phyloP scores from a whole-genome alignment of 2,888 invertebrate genomes.

The Trypoxylon attenuatum region DNA sequence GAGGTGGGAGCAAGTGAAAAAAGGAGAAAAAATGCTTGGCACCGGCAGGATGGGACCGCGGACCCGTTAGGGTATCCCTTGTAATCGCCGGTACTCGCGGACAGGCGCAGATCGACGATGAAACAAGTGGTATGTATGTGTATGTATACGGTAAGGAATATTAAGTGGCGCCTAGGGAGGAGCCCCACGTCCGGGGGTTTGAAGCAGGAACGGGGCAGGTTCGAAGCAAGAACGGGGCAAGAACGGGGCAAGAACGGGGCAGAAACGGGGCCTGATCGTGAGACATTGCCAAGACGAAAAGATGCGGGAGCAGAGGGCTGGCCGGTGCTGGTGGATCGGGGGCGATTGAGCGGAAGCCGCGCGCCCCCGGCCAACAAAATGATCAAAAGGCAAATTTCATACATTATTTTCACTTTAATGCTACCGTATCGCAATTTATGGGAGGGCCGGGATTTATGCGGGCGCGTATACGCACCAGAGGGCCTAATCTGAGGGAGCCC shows the following conservation, averaged over 20 bases:
- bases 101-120: too few species aligned
- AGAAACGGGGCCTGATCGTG: constrained; percentile 7
- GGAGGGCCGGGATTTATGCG: constrained; percentile 71
- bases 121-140: not conserved
- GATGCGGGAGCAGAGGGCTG: constrained; percentile 26
- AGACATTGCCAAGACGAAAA: constrained; percentile 17
- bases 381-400: constrained; percentile 74
- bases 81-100: too few species aligned
- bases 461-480: constrained; percentile 61
- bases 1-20: too few species aligned
- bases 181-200: too few species aligned
- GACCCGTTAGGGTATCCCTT: too few species aligned
- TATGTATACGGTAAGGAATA: not conserved
- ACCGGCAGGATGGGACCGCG: too few species aligned
- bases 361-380: constrained; percentile 72
- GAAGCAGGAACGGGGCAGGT: too few species aligned
- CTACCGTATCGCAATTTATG: constrained; percentile 73
- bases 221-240: too few species aligned
- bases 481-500: constrained; percentile 55
- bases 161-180: constrained; percentile 24
- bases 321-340: constrained; percentile 21
- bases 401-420: constrained; percentile 74
- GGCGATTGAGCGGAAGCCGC: constrained; percentile 63
- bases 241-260: constrained; percentile 8
- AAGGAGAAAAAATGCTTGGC: too few species aligned